Percentiles rank a stretch among this genome's conserved stretches.
These are phyloP conservation scores for Margarornis squamiger DNA, from an alignment of 2,797 vertebrate species.

Conservation along the genomic window DNA sequence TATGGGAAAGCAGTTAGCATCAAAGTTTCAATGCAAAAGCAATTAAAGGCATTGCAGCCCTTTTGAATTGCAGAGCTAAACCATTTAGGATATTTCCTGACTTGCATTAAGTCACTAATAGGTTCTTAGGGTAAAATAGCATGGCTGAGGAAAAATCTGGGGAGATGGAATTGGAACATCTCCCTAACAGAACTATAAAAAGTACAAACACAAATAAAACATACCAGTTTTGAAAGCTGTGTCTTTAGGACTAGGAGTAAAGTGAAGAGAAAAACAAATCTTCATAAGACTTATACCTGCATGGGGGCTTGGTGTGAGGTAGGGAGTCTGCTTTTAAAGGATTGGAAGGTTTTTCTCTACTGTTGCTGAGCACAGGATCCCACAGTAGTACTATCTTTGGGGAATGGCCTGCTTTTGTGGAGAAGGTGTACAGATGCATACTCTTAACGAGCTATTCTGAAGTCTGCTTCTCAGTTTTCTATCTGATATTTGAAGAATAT, in stretches of 20 bases:
- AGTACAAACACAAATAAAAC: neutral
- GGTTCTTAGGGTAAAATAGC: neutral
- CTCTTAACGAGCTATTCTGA: neutral
- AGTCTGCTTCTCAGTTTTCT: neutral
- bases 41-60: neutral
- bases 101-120: neutral
- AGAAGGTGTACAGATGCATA: neutral
- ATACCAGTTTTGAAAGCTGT: neutral
- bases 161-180: neutral
- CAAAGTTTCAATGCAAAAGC: neutral
- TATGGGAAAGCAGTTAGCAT: neutral
- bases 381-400: neutral
- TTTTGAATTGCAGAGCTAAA: neutral
- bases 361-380: neutral
- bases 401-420: neutral
- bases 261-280: neutral
- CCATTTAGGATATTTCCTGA: neutral
- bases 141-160: neutral
- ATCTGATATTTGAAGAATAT: neutral
- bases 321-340: neutral
- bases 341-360: neutral
- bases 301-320: neutral
- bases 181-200: neutral
- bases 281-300: neutral
- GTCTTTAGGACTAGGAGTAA: neutral